These are phyloP conservation scores for Zaprionus gabonicus DNA, from an alignment of 1,140 invertebrate species.

Conservation along the genomic window DNA sequence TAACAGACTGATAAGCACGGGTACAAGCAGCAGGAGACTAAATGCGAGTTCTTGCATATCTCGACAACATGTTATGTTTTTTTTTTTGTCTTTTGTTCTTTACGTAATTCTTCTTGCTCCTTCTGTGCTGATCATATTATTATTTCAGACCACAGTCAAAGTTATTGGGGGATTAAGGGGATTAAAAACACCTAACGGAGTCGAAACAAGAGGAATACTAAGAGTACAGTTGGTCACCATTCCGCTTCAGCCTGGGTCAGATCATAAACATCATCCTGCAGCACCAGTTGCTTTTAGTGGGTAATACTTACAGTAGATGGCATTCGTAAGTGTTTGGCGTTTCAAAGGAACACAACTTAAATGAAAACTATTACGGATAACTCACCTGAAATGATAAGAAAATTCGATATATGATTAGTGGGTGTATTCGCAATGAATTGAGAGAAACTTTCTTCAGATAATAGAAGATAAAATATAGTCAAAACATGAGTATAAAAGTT, in stretches of 20 bases:
- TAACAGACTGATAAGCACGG: conserved; percentile 7
- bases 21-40: not conserved
- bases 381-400: conserved; percentile 68
- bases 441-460: too few species aligned
- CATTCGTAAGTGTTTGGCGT: conserved; percentile 26
- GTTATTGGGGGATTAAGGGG: not conserved
- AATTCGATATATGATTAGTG: not conserved
- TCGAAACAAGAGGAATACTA: not conserved
- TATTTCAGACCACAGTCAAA: not conserved
- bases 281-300: not conserved
- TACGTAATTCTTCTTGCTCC: not conserved
- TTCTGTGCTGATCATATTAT: conserved; percentile 30
- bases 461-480: too few species aligned
- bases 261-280: conserved; percentile 4
- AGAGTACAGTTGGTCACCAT: conserved; percentile 4
- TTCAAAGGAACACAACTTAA: conserved; percentile 13
- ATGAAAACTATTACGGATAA: conserved; percentile 20
- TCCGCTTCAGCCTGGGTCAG: not conserved
- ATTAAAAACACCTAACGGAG: conserved; percentile 2
- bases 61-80: not conserved
- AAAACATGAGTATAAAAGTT: too few species aligned
- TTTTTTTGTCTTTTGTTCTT: conserved; percentile 1
- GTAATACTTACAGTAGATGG: conserved; percentile 68
- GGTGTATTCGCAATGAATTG: conserved; percentile 13
- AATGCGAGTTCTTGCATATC: too few species aligned